phyloP scores from a whole-genome alignment of 2,113 vertebrate species.

The Sapayoa aenigma region DNA sequence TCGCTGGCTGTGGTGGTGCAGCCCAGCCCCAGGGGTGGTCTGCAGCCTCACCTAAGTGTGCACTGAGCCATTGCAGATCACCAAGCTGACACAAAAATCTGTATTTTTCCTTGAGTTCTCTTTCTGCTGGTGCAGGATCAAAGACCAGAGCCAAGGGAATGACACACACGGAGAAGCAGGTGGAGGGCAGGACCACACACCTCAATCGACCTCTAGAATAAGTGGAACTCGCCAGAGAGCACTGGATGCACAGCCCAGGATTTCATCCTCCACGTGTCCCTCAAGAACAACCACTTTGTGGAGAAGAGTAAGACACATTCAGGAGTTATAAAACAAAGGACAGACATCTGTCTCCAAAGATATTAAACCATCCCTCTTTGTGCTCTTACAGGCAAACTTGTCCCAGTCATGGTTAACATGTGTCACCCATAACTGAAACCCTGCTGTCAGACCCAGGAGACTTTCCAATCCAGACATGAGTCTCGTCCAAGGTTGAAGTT shows the following conservation, averaged over 20 bases:
- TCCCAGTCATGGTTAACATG: neutral
- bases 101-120: neutral
- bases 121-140: neutral
- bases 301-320: neutral
- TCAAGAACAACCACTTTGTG: neutral
- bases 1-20: neutral
- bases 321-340: neutral
- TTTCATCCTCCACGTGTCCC: fast-evolving
- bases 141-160: neutral
- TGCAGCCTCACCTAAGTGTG: neutral
- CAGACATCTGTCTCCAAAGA: neutral
- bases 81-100: neutral
- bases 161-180: neutral
- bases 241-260: fast-evolving
- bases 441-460: neutral
- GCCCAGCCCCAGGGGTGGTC: neutral
- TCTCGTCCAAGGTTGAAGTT: neutral
- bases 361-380: neutral
- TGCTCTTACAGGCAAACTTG: neutral
- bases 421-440: neutral
- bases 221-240: neutral
- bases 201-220: neutral
- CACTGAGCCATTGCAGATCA: neutral
- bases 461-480: neutral
- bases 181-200: neutral